Evolutionary conservation across 2,888 invertebrate species (phyloP), one percentile per base, ranked within the genome.

Genomic region (Leptogaster cylindrica): DNA sequence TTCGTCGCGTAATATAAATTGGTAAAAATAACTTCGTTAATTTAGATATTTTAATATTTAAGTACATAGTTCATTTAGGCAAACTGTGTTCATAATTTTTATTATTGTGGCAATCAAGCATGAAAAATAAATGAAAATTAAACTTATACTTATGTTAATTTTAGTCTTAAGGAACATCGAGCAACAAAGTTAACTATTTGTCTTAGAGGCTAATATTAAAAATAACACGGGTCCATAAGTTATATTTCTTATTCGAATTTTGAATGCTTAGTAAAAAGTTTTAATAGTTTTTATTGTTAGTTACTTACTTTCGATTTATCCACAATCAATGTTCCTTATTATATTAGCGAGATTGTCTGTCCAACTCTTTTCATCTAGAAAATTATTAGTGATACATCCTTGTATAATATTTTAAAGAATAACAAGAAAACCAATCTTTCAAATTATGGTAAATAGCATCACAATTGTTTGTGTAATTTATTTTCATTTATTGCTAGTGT

Each of bases 81-180:
- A 28, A 33, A 52, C 33, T 52, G 52, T 52, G 52, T 52, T 52
- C 52, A 52, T 31, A 31, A 12, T 18, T 33, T 31, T 52, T 31
- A 25, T 46, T 23, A 52, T 52, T 16, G 33, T 33, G 52, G 33
- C 31, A 52, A 52, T 33, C 33, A 52, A 16, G 33, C 6, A 18
- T 18, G 33, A 7, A 14, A 16, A 36, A 12, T 28, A 28, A 51
- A 52, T 31, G 7, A 52, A 4, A 14, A 14, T n/a, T 14, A 18
- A 16, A 7, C 10, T 10, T 10, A 36, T 4, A 36, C 31, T 8
- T 52, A 33, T 25, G 25, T 50, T 52, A 18, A 18, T 33, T 31
- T 52, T 31, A 14, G 33, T 16, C n/a, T 7, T 50, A 52, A 7
- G 33, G 16, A 33, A 52, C 7, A 36, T 4, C n/a, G 4, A 36